Base-by-base conservation (phyloP, 2,888 invertebrate species). In the Parnassius apollo region DNA sequence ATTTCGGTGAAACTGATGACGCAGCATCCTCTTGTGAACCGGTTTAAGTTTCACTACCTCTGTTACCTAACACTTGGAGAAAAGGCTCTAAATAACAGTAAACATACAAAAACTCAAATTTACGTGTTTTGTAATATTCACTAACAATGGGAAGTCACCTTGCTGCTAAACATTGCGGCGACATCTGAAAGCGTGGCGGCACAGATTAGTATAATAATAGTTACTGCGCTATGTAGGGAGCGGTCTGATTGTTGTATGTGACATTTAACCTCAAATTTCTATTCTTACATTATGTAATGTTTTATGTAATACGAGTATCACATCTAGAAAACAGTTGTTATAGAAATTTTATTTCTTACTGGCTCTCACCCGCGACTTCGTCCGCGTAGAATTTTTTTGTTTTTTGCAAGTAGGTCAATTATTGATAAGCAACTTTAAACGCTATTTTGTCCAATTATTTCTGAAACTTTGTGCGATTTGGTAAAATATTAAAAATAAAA, bases 31-130 rank as follows among this genome's bases (percentile, higher is more conserved):
- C 9, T 49, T 13, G 9, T 49, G 13, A 13, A 49, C 60, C 50
- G 50, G 49, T 61, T 51, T 57, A 13, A 61, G 9, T 61, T 56
- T 61, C 56, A 61, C 56, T 42, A 18, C 42, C 12, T 10, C 42
- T 56, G 12, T 58, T 57, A 53, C 58, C 10, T 53, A 58, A 58
- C 50, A 54, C 13, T 25, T 35, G 25, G 44, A 52, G 25, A 59
- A 25, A 53, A 42, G n/a, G 9, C 46, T 12, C 12, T 46, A 18
- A 10, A 51, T 9, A 18, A 11, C 50, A 45, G 56, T 56, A 44
- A 45, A 42, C 48, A 54, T 42, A 54, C 53, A 54, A 60, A 60
- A 60, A 42, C 18, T 42, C 44, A 25, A 42, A 18, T 18, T 52
- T 57, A 57, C 42, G 13, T 7, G 45, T 62, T 62, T 58, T 8